A percentile compares a stretch with the other conserved stretches of the same genome.
Conservation (phyloP, 2,113 vertebrate species). For the Gymnogyps californianus region DNA sequence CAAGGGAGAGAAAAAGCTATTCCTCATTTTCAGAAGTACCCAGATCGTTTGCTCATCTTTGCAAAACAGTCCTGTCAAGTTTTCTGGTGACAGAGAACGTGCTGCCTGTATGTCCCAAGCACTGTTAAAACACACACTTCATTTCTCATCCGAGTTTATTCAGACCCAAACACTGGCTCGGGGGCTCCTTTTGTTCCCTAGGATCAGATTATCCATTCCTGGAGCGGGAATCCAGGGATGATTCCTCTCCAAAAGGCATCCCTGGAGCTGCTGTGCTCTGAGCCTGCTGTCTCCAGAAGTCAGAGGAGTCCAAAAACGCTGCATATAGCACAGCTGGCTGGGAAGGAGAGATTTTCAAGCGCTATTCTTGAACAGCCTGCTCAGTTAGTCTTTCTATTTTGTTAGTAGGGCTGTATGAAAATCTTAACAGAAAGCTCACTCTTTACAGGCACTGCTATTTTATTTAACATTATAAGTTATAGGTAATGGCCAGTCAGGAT, state of each 20-base stretch:
- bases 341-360: neutral
- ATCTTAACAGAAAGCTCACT: neutral
- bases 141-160: neutral
- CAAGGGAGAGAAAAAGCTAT: neutral
- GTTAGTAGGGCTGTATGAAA: neutral
- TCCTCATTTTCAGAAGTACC: neutral
- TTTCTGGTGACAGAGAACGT: neutral
- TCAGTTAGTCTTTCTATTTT: neutral
- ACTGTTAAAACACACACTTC: neutral
- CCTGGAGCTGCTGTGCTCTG: neutral
- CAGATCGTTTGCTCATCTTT: neutral
- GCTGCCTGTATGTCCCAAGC: neutral
- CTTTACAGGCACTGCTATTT: neutral
- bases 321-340: neutral
- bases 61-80: neutral
- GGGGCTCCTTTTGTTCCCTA: neutral
- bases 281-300: neutral
- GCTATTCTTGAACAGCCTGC: neutral
- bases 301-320: neutral
- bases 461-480: neutral
- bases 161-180: fast-evolving
- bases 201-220: neutral
- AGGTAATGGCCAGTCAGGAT: neutral
- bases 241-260: neutral
- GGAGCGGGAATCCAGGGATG: neutral